phyloP scores from a whole-genome alignment of 2,113 vertebrate species.

The Prionailurus viverrinus region DNA sequence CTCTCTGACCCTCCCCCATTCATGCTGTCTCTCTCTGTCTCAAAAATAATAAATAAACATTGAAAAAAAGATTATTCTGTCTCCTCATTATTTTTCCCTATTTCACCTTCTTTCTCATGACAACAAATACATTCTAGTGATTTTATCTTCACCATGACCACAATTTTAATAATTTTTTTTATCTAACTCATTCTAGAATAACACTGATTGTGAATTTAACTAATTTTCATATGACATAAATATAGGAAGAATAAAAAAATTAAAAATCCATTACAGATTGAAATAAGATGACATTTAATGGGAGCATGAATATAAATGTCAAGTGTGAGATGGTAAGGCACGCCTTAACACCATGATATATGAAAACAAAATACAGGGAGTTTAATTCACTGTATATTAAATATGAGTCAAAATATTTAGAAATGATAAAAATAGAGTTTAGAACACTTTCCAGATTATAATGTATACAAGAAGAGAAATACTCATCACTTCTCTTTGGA shows the following conservation, averaged over 20 bases:
- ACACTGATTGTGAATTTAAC: not conserved
- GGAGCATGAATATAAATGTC: not conserved
- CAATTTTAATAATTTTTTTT: not conserved
- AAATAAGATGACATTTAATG: not conserved
- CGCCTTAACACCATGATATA: not conserved
- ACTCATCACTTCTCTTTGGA: not conserved
- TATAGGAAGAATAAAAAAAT: not conserved
- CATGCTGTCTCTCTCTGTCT: no score
- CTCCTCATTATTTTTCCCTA: not conserved
- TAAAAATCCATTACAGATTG: not conserved
- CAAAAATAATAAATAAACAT: no score
- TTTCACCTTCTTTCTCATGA: not conserved
- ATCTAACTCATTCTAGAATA: not conserved
- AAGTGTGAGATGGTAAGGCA: not conserved
- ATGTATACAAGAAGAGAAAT: not conserved
- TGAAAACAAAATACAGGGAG: not conserved
- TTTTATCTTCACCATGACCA: not conserved
- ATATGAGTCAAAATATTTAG: not conserved
- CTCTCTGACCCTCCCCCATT: no score
- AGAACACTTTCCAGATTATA: not conserved
- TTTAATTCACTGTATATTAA: not conserved
- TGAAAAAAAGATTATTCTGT: not conserved
- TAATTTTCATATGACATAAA: conserved; percentile 6
- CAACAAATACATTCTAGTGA: not conserved
- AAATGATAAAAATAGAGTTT: not conserved